A percentile compares a stretch with the other conserved stretches of the same genome.
Conservation (phyloP, 2,113 vertebrate species). For the Beaufortia kweichowensis region DNA sequence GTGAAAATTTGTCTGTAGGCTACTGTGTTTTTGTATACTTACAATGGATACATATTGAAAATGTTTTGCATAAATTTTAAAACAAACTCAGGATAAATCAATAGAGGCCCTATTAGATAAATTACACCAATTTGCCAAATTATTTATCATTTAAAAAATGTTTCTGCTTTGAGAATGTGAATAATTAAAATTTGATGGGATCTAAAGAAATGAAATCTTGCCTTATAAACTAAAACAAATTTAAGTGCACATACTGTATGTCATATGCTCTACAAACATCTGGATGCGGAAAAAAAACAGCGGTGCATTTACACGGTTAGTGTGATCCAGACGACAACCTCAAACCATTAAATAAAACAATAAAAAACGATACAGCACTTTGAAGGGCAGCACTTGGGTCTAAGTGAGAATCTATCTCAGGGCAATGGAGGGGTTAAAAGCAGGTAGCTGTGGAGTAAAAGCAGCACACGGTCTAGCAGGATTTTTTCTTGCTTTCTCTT, state of each 20-base stretch:
- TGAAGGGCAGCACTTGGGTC: slow-evolving; percentile 52
- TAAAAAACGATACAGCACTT: slow-evolving; percentile 48
- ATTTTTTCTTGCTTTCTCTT: slow-evolving; percentile 8
- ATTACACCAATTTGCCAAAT: not conserved
- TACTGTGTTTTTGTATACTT: slow-evolving; percentile 32
- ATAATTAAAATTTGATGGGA: slow-evolving; percentile 4
- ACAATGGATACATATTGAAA: slow-evolving; percentile 13
- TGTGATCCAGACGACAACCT: slow-evolving; percentile 16
- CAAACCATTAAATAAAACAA: not conserved
- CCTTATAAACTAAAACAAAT: not conserved
- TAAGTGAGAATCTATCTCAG: slow-evolving; percentile 46
- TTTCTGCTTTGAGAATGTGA: not conserved
- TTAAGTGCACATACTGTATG: slow-evolving; percentile 50
- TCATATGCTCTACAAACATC: slow-evolving; percentile 42
- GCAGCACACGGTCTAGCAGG: slow-evolving; percentile 36
- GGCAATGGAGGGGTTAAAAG: slow-evolving; percentile 42
- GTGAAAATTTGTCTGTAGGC: slow-evolving; percentile 32
- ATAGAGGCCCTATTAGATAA: slow-evolving; percentile 29
- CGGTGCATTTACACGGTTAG: slow-evolving; percentile 30
- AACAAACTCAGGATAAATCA: slow-evolving; percentile 37
- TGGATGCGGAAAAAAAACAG: not conserved
- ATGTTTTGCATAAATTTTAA: slow-evolving; percentile 47
- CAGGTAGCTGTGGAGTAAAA: slow-evolving; percentile 43
- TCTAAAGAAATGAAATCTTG: slow-evolving; percentile 10
- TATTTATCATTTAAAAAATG: not conserved